Conservation (phyloP, 2,113 vertebrate genomes). For the Zingel zingel region DNA sequence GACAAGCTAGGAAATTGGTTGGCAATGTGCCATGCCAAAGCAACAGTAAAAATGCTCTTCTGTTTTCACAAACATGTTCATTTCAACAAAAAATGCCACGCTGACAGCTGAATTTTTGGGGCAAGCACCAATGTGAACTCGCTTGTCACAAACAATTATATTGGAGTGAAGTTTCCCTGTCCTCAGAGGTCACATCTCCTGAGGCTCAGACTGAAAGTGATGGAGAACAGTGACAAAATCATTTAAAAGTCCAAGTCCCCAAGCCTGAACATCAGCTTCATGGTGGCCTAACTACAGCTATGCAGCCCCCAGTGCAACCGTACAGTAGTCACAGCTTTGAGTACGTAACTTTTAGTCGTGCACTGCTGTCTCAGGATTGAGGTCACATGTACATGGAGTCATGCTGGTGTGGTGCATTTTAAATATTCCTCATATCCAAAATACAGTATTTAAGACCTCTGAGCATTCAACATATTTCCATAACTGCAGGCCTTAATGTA, state of each 20-base stretch:
- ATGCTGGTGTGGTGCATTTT: background rate
- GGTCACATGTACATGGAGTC: background rate
- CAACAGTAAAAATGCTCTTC: slow-evolving; percentile 32
- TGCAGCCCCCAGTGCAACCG: slow-evolving; percentile 2
- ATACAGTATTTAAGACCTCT: background rate
- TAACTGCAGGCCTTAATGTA: background rate
- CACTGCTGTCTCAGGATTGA: background rate
- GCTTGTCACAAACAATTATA: slow-evolving; percentile 70
- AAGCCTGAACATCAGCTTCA: background rate
- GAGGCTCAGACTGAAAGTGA: slow-evolving; percentile 56
- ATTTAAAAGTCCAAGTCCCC: slow-evolving; percentile 30
- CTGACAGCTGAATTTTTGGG: slow-evolving; percentile 58
- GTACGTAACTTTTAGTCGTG: background rate
- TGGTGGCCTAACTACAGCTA: background rate
- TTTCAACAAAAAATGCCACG: slow-evolving; percentile 25
- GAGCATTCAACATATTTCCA: background rate
- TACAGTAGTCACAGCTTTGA: background rate
- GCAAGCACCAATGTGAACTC: slow-evolving; percentile 43
- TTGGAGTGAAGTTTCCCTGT: slow-evolving; percentile 32
- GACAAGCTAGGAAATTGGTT: slow-evolving; percentile 62
- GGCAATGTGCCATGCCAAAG: slow-evolving; percentile 52
- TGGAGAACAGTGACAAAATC: slow-evolving; percentile 54
- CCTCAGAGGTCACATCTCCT: slow-evolving; percentile 54
- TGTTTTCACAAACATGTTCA: slow-evolving; percentile 54
- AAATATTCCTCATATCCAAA: background rate